Base-by-base conservation (phyloP, 2,113 vertebrate species). In the Macquaria ambigua region DNA sequence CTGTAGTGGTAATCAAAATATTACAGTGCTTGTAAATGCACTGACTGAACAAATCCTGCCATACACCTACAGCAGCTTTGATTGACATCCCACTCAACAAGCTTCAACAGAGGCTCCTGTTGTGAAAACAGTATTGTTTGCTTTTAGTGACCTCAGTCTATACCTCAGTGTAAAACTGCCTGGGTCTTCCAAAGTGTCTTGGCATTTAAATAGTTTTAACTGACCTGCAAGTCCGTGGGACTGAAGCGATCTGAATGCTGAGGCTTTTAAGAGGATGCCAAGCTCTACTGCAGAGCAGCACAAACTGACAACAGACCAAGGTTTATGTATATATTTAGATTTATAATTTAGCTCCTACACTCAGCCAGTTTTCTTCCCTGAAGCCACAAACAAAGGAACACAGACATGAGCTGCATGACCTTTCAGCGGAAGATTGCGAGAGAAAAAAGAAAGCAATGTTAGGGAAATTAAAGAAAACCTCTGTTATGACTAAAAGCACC, bases 81-180 rank as follows among this genome's bases (percentile, higher is more conserved):
- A 91, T 50, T 91, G 88, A 69, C 76, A 81, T 76, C 74, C 81
- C 66, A 63, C 79, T 80, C 76, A 55, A 78, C 81, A 62, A 79
- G 79, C 81, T 83, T 76, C 81, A 85, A 77, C 78, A 85, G 53
- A 53, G 61, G 59, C 68, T 61, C 41, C 83, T 92, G 88, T 91
- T 91, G 90, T 93, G 88, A 81, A 93, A 93, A 93, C 87, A 91
- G 21, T 79, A 81, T 71, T 88, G 90, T 92, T 90, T 93, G 91
- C 89, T 93, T 93, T 92, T 89, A 91, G 88, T 91, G 86, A 91
- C 88, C 85, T 82, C 64, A 39, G 81, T 58, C 86, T 82, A 74
- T 82, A 87, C 70, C 68, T 63, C 69, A 48, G 15, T 76, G 70
- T 87, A 71, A 87, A 88, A 81, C 86, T 76, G 73, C 53, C 78